Evolutionary conservation across 2,888 invertebrate genomes (phyloP).

Genomic region (Apamea crenata): DNA sequence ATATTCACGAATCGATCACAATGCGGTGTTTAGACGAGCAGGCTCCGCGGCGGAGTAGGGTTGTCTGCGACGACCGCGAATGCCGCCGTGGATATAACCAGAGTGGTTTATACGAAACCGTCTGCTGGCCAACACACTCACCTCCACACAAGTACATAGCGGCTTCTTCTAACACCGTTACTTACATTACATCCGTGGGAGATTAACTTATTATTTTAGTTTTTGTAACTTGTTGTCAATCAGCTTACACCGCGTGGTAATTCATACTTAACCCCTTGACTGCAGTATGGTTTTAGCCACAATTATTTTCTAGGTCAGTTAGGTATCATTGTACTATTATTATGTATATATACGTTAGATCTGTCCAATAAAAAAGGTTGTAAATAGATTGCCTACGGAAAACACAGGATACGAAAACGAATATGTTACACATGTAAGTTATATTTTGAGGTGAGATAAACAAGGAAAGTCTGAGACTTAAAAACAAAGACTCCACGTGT

Average conservation of each 20-base stretch:
- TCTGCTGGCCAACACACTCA: slow-evolving; percentile 60
- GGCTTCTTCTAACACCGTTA: slow-evolving; percentile 67
- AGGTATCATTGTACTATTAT: neutral
- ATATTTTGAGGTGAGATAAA: slow-evolving; percentile 25
- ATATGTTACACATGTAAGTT: slow-evolving; percentile 4
- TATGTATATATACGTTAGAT: neutral
- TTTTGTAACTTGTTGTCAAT: slow-evolving; percentile 32
- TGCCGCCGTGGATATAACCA: slow-evolving; percentile 60
- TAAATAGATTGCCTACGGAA: neutral
- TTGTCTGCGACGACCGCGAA: slow-evolving; percentile 63
- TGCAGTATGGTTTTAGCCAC: neutral
- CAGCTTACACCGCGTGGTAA: slow-evolving; percentile 18
- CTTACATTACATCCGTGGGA: slow-evolving; percentile 60
- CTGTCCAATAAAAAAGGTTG: neutral
- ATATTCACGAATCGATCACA: slow-evolving; percentile 58
- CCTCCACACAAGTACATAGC: slow-evolving; percentile 63
- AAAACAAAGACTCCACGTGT: slow-evolving; percentile 3
- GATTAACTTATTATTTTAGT: slow-evolving; percentile 36
- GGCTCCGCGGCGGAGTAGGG: slow-evolving; percentile 54
- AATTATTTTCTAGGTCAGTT: slow-evolving; percentile 13
- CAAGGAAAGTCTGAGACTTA: slow-evolving; percentile 23
- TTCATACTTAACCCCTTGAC: slow-evolving; percentile 16
- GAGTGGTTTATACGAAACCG: slow-evolving; percentile 66
- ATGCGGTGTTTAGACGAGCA: slow-evolving; percentile 57
- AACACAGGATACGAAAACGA: neutral